Conservation (phyloP, 1,140 invertebrate genomes). For the Calliopsis andreniformis region DNA sequence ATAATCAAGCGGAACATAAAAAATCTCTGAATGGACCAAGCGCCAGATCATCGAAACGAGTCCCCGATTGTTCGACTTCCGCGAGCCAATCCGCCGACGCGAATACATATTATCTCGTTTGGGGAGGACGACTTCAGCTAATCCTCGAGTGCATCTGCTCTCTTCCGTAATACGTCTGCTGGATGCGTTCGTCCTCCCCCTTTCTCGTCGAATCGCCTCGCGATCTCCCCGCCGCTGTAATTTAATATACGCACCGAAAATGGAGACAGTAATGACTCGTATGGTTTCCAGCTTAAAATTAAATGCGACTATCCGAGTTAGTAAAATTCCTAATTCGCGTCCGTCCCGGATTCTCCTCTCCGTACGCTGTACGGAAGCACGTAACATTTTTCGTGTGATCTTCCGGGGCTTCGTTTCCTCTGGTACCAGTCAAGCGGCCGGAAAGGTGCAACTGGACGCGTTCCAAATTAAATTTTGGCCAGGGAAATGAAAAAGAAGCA, state of each 20-base stretch:
- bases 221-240: constrained; percentile 62
- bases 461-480: constrained; percentile 79
- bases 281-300: constrained; percentile 82
- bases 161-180: constrained; percentile 61
- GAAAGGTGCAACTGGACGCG: constrained; percentile 77
- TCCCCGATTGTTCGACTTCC: constrained; percentile 51
- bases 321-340: constrained; percentile 81
- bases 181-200: constrained; percentile 23
- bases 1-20: background rate
- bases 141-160: constrained; percentile 64
- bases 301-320: constrained; percentile 81
- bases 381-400: constrained; percentile 80
- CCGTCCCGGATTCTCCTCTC: constrained; percentile 64
- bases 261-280: constrained; percentile 80
- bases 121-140: constrained; percentile 62
- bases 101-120: constrained; percentile 47
- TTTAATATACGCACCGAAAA: constrained; percentile 79
- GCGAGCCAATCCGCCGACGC: background rate
- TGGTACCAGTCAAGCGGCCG: constrained; percentile 61
- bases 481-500: constrained; percentile 73
- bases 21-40: background rate
- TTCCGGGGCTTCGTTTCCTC: constrained; percentile 78
- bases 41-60: constrained; percentile 21
- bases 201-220: too few species aligned
- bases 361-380: constrained; percentile 63